phyloP scores from a whole-genome alignment of 2,113 vertebrate species.

The Protobothrops mucrosquamatus region DNA sequence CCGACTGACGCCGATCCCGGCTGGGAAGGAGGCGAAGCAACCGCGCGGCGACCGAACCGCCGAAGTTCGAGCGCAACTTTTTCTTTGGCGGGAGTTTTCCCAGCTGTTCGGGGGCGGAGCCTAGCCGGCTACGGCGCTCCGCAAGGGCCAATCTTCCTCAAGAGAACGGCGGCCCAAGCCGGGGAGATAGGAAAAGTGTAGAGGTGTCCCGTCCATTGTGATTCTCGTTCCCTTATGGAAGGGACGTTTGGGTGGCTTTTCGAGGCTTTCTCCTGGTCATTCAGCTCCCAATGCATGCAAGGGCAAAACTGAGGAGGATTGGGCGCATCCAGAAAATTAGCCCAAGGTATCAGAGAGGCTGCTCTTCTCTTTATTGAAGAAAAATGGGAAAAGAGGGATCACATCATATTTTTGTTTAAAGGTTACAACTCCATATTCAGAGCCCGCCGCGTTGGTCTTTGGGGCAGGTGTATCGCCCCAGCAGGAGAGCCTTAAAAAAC shows the following conservation, averaged over 20 bases:
- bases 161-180: neutral
- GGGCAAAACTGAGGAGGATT: neutral
- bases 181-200: neutral
- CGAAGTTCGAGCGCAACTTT: neutral
- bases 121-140: neutral
- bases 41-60: neutral
- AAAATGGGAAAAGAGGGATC: neutral
- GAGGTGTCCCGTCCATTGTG: neutral
- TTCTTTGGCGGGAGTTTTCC: slow-evolving; percentile 42
- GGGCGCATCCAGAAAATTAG: neutral
- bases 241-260: neutral
- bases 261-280: neutral
- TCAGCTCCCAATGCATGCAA: neutral
- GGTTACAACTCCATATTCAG: neutral
- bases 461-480: neutral
- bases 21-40: neutral
- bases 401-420: neutral
- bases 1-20: neutral
- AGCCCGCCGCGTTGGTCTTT: neutral
- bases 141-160: rapidly evolving
- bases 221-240: rapidly evolving
- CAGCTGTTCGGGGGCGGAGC: rapidly evolving
- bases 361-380: neutral
- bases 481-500: neutral
- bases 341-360: neutral